phyloP scores from a whole-genome alignment of 1,140 invertebrate species.

The Anastatus disparis region DNA sequence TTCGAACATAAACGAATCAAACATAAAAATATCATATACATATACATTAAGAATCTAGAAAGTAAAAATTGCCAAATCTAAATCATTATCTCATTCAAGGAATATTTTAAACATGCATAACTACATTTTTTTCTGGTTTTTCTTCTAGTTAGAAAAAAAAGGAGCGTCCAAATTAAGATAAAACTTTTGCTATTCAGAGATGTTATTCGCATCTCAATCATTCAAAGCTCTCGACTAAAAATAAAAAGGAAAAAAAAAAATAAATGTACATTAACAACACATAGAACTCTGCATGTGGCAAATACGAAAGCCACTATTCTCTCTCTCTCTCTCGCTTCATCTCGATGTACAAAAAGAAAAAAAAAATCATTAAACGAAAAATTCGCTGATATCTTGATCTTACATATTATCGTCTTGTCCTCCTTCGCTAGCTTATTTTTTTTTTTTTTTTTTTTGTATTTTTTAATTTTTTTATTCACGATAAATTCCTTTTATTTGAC shows the following conservation, averaged over 20 bases:
- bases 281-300: constrained; percentile 12
- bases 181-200: not conserved
- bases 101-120: constrained; percentile 21
- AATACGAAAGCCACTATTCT: no score
- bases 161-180: constrained; percentile 12
- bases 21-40: constrained; percentile 27
- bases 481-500: constrained; percentile 31
- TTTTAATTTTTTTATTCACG: not conserved
- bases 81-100: not conserved
- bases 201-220: not conserved
- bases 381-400: not conserved
- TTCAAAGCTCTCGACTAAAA: constrained; percentile 22
- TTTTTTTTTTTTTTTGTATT: no score
- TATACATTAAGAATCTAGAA: constrained; percentile 19
- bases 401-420: constrained; percentile 17
- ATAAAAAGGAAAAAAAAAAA: constrained; percentile 19
- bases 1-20: constrained; percentile 20
- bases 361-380: not conserved
- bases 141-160: not conserved
- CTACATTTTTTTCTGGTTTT: constrained; percentile 1
- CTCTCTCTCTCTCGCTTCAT: no score
- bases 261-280: constrained; percentile 31
- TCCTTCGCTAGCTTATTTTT: no score
- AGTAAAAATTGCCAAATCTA: constrained; percentile 29
- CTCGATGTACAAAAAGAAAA: constrained; percentile 13